These are phyloP conservation scores for Epinephelus fuscoguttatus DNA, from an alignment of 2,113 vertebrate genomes.

Conservation along the genomic window DNA sequence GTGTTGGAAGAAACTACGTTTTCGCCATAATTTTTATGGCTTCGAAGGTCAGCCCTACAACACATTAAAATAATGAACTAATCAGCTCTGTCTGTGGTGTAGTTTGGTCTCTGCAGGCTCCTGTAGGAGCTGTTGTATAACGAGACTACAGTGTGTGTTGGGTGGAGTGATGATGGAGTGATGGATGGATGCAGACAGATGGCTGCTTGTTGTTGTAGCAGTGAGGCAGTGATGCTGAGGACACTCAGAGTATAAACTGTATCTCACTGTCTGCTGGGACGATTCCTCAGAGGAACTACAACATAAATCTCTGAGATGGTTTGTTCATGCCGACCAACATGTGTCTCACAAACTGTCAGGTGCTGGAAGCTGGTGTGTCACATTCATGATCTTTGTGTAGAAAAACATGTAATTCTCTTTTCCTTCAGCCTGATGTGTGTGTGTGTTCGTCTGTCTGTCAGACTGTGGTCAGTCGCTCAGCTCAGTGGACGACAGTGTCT, in stretches of 20 bases:
- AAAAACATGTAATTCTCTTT: not conserved
- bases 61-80: conserved; percentile 18
- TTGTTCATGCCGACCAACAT: too few relatives aligned
- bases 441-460: too few relatives aligned
- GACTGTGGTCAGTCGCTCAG: not conserved
- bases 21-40: too few relatives aligned
- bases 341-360: too few relatives aligned
- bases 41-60: not conserved
- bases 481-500: not conserved
- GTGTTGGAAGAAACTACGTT: too few relatives aligned
- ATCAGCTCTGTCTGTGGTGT: not conserved
- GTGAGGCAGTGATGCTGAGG: conserved; percentile 32
- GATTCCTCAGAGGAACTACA: not conserved
- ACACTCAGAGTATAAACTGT: conserved; percentile 11
- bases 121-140: conserved; percentile 26
- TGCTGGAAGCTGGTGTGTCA: too few relatives aligned
- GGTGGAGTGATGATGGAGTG: conserved; percentile 2
- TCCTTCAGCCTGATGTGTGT: too few relatives aligned
- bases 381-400: too few relatives aligned
- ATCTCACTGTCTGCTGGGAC: not conserved
- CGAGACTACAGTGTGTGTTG: not conserved
- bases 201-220: conserved; percentile 29
- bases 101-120: conserved; percentile 3
- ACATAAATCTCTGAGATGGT: not conserved
- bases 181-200: conserved; percentile 43